Percentiles rank a stretch among this genome's conserved stretches.
Conservation (phyloP, 2,797 vertebrate species). For the Australoheros facetus region DNA sequence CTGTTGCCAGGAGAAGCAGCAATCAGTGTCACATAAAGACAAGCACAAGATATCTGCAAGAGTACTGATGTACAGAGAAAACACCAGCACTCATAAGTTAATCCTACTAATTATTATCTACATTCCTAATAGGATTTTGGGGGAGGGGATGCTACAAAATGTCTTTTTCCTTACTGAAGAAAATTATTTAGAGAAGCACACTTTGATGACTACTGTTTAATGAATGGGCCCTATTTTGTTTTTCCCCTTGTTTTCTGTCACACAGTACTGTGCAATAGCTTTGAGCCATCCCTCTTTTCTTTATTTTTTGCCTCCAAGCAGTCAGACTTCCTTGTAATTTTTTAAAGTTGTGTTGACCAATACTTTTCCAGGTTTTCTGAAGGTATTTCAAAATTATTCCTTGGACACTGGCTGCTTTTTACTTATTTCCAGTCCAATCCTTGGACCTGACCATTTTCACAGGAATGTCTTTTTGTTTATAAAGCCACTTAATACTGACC, state of each 20-base stretch:
- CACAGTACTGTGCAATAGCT: neutral
- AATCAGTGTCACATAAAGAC: conserved; percentile 49
- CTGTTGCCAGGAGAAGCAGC: conserved; percentile 26
- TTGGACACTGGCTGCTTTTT: too few species aligned
- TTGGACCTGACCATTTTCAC: neutral
- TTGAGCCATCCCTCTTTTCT: neutral
- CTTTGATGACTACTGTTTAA: conserved; percentile 20
- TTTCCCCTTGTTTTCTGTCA: neutral
- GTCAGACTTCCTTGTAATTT: neutral
- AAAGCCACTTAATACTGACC: neutral
- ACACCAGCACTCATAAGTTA: conserved; percentile 6
- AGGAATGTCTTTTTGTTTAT: neutral
- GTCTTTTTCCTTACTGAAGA: conserved; percentile 10
- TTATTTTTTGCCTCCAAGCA: neutral
- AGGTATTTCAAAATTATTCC: neutral
- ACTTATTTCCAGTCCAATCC: neutral
- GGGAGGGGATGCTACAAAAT: neutral
- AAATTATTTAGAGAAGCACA: conserved; percentile 35
- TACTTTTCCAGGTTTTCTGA: neutral
- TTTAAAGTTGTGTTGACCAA: neutral
- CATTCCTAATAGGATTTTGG: neutral
- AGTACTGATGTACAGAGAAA: neutral
- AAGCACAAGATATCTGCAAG: neutral
- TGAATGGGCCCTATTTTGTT: neutral
- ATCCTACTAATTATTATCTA: conserved; percentile 33